phyloP scores from a whole-genome alignment of 35 echinoderm and acorn worm species.

The Patiria miniata region DNA sequence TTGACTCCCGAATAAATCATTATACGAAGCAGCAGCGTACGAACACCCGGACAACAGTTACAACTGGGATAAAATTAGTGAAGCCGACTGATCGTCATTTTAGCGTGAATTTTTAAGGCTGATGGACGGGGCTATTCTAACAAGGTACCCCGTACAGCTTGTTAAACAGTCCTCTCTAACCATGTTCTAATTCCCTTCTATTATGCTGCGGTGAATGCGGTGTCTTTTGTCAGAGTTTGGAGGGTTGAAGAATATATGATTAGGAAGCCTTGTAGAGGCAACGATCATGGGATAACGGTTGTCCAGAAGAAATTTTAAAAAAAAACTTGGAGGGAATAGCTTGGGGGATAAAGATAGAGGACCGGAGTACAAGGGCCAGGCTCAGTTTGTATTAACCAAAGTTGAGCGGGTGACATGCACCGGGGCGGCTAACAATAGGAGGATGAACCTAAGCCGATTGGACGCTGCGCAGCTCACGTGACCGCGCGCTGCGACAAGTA shows the following conservation, averaged over 20 bases:
- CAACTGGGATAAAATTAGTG: too few relatives aligned
- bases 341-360: neutral
- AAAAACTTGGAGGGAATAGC: neutral
- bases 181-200: neutral
- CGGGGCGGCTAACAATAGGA: neutral
- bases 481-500: neutral
- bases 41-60: too few relatives aligned
- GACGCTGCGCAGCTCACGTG: neutral
- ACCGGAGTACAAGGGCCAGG: neutral
- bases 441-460: conserved; percentile 26
- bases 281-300: conserved; percentile 13
- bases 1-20: too few relatives aligned
- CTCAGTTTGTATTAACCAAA: conserved; percentile 13
- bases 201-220: conserved; percentile 2
- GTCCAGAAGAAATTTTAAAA: neutral
- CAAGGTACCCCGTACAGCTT: neutral
- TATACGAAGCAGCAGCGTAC: too few relatives aligned
- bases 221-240: neutral
- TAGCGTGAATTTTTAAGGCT: neutral
- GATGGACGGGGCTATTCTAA: conserved; percentile 2
- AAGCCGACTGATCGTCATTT: too few relatives aligned
- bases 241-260: conserved; percentile 22
- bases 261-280: neutral
- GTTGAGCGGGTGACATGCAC: conserved; percentile 7
- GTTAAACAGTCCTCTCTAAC: conserved; percentile 5